phyloP scores from a whole-genome alignment of 2,888 invertebrate species.

The Penaeus monodon region DNA sequence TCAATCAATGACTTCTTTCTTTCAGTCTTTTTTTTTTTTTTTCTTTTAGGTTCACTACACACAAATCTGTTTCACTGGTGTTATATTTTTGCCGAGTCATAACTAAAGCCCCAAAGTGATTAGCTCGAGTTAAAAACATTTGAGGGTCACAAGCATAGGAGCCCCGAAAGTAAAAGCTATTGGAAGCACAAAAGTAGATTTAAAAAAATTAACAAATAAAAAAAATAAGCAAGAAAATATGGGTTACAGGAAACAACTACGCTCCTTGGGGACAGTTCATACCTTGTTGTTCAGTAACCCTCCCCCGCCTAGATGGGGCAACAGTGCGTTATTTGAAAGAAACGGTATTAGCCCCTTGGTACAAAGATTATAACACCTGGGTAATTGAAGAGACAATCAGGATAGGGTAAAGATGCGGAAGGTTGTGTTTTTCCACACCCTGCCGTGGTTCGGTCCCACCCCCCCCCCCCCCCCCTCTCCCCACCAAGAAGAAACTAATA shows the following conservation, averaged over 20 bases:
- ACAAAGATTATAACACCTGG: slow-evolving; percentile 29
- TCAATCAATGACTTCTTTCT: neutral
- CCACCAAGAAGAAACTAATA: slow-evolving; percentile 7
- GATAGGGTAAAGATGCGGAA: slow-evolving; percentile 18
- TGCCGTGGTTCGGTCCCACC: too few species aligned
- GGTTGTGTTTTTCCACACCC: too few species aligned
- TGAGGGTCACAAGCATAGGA: slow-evolving; percentile 30
- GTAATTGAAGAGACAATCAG: slow-evolving; percentile 29
- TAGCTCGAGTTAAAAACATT: slow-evolving; percentile 10
- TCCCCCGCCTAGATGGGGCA: too few species aligned
- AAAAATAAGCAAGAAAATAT: slow-evolving; percentile 61
- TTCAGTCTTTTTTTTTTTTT: neutral
- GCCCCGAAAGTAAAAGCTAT: too few species aligned
- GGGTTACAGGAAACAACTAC: slow-evolving; percentile 49
- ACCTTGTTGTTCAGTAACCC: too few species aligned
- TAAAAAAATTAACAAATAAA: slow-evolving; percentile 53
- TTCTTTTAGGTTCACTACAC: slow-evolving; percentile 11
- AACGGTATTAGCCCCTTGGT: slow-evolving; percentile 3
- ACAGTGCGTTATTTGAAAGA: too few species aligned
- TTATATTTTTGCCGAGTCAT: slow-evolving; percentile 2
- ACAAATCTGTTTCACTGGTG: slow-evolving; percentile 21
- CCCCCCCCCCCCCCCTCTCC: too few species aligned
- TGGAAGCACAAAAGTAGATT: slow-evolving; percentile 53
- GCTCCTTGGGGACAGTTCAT: too few species aligned
- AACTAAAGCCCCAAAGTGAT: slow-evolving; percentile 16